These are phyloP conservation scores for Agrotis ipsilon DNA, from an alignment of 2,888 invertebrate genomes.

Conservation along the genomic window DNA sequence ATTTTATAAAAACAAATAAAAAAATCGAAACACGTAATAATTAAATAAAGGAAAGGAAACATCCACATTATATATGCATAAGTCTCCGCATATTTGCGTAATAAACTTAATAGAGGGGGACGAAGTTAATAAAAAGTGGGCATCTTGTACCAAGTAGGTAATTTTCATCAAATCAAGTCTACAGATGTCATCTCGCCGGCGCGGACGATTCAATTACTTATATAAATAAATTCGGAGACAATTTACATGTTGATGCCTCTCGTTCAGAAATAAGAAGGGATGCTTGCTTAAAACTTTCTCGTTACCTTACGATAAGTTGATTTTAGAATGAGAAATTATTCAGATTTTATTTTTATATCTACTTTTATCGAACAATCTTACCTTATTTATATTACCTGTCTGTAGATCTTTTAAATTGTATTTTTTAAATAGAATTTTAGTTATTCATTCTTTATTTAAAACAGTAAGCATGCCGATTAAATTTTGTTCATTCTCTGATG, in stretches of 20 bases:
- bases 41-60: constrained; percentile 11
- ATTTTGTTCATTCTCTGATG: too few species aligned
- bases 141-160: constrained; percentile 65
- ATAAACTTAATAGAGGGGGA: constrained; percentile 58
- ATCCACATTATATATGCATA: constrained; percentile 47
- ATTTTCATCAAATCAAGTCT: constrained; percentile 84
- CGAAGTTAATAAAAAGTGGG: constrained; percentile 57
- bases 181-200: constrained; percentile 80
- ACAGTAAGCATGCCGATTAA: neutral
- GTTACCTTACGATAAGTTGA: constrained; percentile 46
- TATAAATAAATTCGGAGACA: constrained; percentile 83
- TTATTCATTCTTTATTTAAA: neutral
- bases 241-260: constrained; percentile 86
- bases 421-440: neutral
- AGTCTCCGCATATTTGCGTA: constrained; percentile 48
- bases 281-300: constrained; percentile 81
- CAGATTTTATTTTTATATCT: constrained; percentile 43
- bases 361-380: constrained; percentile 23
- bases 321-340: constrained; percentile 60
- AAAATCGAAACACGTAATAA: neutral
- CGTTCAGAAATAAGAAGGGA: constrained; percentile 65
- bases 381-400: neutral
- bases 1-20: neutral
- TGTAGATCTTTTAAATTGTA: neutral
- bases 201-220: constrained; percentile 86